Evolutionary conservation across 2,888 invertebrate genomes (phyloP).

Genomic region (Chydorus sphaericus): DNA sequence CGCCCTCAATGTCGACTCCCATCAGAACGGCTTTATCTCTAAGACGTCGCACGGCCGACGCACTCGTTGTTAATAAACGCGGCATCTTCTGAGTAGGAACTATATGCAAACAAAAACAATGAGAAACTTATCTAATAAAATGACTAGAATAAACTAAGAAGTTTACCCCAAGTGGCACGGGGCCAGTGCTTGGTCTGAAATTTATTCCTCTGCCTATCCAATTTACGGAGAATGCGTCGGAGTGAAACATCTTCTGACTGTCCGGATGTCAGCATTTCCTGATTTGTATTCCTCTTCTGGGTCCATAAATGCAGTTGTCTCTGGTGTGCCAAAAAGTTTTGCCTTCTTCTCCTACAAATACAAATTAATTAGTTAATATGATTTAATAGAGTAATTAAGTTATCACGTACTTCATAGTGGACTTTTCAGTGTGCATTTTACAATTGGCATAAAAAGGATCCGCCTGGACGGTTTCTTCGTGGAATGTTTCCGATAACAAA

Average conservation of each 20-base stretch:
- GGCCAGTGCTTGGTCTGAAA: conserved; percentile 54
- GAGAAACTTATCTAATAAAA: not conserved
- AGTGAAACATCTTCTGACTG: conserved; percentile 13
- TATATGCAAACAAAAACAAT: conserved; percentile 28
- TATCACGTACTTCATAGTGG: conserved; percentile 42
- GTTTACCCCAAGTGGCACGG: conserved; percentile 9
- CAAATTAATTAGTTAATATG: too few relatives aligned
- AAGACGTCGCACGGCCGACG: conserved; percentile 69
- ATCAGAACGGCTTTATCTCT: conserved; percentile 74
- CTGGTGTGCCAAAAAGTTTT: conserved; percentile 5
- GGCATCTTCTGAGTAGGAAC: conserved; percentile 93
- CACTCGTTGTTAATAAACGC: conserved; percentile 72
- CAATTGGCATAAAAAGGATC: conserved; percentile 97
- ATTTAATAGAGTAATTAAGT: not conserved
- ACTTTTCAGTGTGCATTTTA: conserved; percentile 84
- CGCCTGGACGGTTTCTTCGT: conserved; percentile 77
- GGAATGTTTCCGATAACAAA: conserved; percentile 77
- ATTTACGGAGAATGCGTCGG: conserved; percentile 29
- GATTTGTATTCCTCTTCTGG: not conserved
- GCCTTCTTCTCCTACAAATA: conserved; percentile 4
- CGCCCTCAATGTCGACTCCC: conserved; percentile 68
- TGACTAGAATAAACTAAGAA: not conserved
- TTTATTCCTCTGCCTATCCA: conserved; percentile 60
- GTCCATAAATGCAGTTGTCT: conserved; percentile 1
- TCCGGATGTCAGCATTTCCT: not conserved